Base-by-base conservation (phyloP, 2,113 vertebrate genomes). In the Merops nubicus region DNA sequence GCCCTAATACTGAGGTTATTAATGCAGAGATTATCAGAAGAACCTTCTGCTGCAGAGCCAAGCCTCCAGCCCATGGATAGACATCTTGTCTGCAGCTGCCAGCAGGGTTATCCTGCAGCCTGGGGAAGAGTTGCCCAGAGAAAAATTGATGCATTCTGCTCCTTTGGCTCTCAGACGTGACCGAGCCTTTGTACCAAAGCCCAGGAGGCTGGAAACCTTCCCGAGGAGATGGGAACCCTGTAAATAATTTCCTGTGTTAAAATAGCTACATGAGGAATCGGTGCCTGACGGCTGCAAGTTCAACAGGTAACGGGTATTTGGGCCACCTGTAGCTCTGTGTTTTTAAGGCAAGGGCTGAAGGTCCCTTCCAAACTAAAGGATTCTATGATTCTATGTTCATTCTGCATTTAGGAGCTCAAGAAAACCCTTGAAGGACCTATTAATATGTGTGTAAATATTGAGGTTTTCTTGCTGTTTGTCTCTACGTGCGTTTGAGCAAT, bases 131-230 rank as follows among this genome's bases (percentile, higher is more conserved):
- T 65, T 89, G 85, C 89, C 91, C 83, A 8, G 78, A 81, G 91
- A 43, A 83, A 91, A 96, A 95, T 75, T 40, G 69, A 94, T 93
- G 57, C 56, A 62, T 96, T 95, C 91, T 88, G 51, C 94, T 78
- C 72, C 93, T 94, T 96, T 88, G 81, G 95, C 16, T 57, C 70
- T 97, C 93, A 96, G 89, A 96, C 87, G 76, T 96, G 92, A 94
- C 93, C 33, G 21, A 93, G 94, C 69, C 95, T 96, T 97, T 97
- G 96, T 97, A 96, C 83, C 95, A 93, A 96, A 97, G 95, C 86
- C 81, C 92, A 50, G 91, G 75, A 96, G 93, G 90, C 68, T 97
- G 96, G 96, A 96, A 92, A 86, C 48, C 65, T 96, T 97, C 92
- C 88, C 16, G 26, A 86, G 94, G 75, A 92, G 96, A 93, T 62